phyloP scores from a whole-genome alignment of 2,888 invertebrate genomes.

The Coelopa pilipes region DNA sequence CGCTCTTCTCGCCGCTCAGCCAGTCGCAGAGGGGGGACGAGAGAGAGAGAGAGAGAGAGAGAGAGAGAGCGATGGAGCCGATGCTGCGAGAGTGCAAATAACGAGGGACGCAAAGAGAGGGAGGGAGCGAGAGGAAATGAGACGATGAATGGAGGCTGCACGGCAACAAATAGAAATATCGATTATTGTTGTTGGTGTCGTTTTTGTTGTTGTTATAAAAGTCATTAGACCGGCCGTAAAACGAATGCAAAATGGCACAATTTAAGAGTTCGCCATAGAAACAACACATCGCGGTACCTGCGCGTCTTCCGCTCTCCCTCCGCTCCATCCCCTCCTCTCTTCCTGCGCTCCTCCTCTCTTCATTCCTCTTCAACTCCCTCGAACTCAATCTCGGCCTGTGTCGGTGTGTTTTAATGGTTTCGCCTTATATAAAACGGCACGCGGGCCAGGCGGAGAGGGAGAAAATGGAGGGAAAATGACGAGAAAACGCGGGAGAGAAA shows the following conservation, averaged over 20 bases:
- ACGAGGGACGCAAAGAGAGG: conserved; percentile 5
- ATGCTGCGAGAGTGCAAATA: conserved; percentile 36
- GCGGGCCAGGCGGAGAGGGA: neutral
- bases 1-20: too few species aligned
- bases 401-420: neutral
- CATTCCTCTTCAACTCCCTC: too few species aligned
- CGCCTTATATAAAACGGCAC: conserved; percentile 5
- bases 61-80: conserved; percentile 16
- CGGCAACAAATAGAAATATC: conserved; percentile 7
- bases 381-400: neutral
- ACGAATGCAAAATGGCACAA: conserved; percentile 44
- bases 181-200: conserved; percentile 22
- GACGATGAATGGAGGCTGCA: conserved; percentile 15
- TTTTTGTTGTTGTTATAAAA: conserved; percentile 39
- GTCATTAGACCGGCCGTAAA: conserved; percentile 45
- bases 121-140: neutral
- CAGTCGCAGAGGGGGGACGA: neutral
- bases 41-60: neutral
- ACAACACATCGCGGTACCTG: too few species aligned
- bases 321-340: too few species aligned
- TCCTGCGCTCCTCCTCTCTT: too few species aligned
- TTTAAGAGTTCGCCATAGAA: conserved; percentile 16
- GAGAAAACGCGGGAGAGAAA: too few species aligned
- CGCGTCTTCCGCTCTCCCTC: too few species aligned
- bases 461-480: too few species aligned